phyloP scores from a whole-genome alignment of 64 coral and sea anemone species.

The Actinia equina region DNA sequence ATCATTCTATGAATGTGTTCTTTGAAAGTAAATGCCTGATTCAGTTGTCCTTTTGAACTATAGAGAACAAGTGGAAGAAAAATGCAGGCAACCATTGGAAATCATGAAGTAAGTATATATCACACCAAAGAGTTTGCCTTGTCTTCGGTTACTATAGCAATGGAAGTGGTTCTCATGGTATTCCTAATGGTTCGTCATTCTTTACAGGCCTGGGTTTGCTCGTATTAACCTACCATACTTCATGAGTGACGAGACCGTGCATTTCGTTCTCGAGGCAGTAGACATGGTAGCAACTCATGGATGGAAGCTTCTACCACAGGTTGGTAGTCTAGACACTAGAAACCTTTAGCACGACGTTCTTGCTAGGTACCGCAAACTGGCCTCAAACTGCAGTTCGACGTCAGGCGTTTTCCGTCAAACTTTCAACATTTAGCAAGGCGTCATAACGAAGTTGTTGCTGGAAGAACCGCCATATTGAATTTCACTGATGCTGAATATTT shows the following conservation, averaged over 20 bases:
- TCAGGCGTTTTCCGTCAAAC: no score
- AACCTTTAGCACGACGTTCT: no score
- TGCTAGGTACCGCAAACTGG: no score
- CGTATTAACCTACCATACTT: slow-evolving; percentile 85
- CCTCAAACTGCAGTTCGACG: no score
- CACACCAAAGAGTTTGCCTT: no score
- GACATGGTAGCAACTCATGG: slow-evolving; percentile 81
- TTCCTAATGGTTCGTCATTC: background rate
- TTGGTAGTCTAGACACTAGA: background rate
- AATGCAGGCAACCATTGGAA: slow-evolving; percentile 43
- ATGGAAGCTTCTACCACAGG: slow-evolving; percentile 87
- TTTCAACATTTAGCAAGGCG: no score
- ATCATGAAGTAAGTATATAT: slow-evolving; percentile 77
- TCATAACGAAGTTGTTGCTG: no score
- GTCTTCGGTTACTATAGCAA: background rate
- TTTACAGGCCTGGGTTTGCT: slow-evolving; percentile 75
- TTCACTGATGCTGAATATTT: no score
- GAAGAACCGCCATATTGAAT: no score
- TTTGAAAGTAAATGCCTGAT: background rate
- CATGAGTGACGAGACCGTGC: slow-evolving; percentile 72
- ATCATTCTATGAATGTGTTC: no score
- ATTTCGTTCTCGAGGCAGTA: slow-evolving; percentile 81
- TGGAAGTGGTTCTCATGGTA: background rate
- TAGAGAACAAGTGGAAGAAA: slow-evolving; percentile 37
- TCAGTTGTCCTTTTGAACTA: background rate